Evolutionary conservation across 2,888 invertebrate genomes (phyloP), one percentile per base, ranked within the genome.

Genomic region (Clostera curtula): DNA sequence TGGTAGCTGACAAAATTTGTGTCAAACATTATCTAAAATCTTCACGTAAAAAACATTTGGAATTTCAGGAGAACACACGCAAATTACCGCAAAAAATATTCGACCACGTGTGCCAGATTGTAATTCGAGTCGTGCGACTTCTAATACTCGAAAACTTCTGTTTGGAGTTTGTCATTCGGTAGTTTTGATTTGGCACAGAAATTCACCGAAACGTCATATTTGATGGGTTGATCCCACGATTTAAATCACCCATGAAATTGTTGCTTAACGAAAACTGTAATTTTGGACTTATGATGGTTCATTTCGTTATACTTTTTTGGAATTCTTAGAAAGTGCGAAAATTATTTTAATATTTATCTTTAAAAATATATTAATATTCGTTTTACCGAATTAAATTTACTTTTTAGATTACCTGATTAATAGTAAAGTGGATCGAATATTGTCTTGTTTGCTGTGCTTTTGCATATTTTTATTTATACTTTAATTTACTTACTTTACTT

Each of bases 231-330:
- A 66, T 64, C 57, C 46, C 36, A 33, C 18, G 46, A 36, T 49
- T 63, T 52, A 65, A 76, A 74, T 69, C 53, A 56, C 34, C 57
- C 68, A 70, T 76, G 66, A 74, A 77, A 79, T 75, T 55, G 37
- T 24, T 36, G 14, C 15, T 14, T 8, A 12, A 30, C 38, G 51
- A 56, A 58, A 63, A 46, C 28, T 4, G 6, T 13, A 36, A 40
- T 34, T 25, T 41, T 31, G 45, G 25, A 32, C 27, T 36, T 48
- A 40, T 41, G 26, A 13, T 27, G 23, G 11, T 36, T 25, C n/a
- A n/a, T n/a, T n/a, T n/a, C n/a, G n/a, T n/a, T n/a, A n/a, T n/a
- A n/a, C n/a, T n/a, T n/a, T n/a, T n/a, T n/a, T n/a, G n/a, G n/a
- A n/a, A n/a, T n/a, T n/a, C n/a, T n/a, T n/a, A n/a, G n/a, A n/a